phyloP scores from a whole-genome alignment of 2,113 vertebrate species.

The Apteryx owenii region DNA sequence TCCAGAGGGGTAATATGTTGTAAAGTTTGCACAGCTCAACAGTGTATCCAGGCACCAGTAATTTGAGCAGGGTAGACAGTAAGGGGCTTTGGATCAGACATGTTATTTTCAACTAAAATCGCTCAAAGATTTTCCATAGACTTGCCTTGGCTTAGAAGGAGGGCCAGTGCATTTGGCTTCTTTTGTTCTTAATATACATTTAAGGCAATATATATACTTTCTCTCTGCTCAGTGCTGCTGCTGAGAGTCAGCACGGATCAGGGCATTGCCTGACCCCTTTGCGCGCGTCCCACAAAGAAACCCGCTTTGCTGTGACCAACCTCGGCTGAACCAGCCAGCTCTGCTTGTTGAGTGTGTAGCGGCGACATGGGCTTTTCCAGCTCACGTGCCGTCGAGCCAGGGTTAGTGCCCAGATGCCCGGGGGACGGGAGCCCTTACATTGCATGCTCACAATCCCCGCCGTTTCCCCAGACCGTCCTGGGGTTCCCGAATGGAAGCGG shows the following conservation, averaged over 20 bases:
- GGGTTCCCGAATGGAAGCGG: neutral
- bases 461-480: neutral
- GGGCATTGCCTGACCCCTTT: neutral
- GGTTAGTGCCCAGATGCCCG: neutral
- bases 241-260: neutral
- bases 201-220: neutral
- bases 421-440: neutral
- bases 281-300: neutral
- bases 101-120: neutral
- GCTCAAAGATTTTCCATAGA: neutral
- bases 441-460: fast-evolving
- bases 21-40: neutral
- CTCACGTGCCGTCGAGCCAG: fast-evolving
- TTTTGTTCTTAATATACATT: neutral
- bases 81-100: neutral
- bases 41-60: neutral
- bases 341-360: neutral
- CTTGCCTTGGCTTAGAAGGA: neutral
- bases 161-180: neutral
- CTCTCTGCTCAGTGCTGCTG: neutral
- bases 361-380: neutral
- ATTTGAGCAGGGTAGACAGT: neutral
- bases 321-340: fast-evolving
- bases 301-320: fast-evolving
- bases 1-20: fast-evolving